Evolutionary conservation across 2,888 invertebrate species (phyloP).

Genomic region (Thyatira batis): DNA sequence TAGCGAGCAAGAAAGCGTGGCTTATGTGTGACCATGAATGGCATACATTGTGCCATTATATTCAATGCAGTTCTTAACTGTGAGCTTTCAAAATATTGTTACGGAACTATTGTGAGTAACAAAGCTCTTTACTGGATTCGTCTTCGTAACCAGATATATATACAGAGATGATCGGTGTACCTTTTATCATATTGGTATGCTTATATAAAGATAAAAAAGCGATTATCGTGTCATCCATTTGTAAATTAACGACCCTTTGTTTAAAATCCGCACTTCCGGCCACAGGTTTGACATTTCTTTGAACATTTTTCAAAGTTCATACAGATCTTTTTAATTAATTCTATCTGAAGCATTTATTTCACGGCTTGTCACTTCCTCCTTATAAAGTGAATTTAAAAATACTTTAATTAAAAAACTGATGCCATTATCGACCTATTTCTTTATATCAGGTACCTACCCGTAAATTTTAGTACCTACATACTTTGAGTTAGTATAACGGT

Average conservation of each 20-base stretch:
- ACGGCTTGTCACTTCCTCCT: too few species aligned
- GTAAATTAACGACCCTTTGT: background rate
- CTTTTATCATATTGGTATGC: slow-evolving; percentile 13
- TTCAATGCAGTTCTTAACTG: slow-evolving; percentile 49
- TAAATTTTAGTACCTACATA: too few species aligned
- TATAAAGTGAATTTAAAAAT: too few species aligned
- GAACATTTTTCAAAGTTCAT: background rate
- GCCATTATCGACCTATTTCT: too few species aligned
- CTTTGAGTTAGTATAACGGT: too few species aligned
- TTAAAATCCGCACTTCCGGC: background rate
- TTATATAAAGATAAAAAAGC: background rate
- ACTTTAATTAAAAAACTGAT: too few species aligned
- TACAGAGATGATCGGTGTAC: slow-evolving; percentile 19
- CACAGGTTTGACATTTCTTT: background rate
- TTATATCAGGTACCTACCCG: too few species aligned
- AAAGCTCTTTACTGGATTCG: slow-evolving; percentile 36
- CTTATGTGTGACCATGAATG: slow-evolving; percentile 44
- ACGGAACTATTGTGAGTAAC: slow-evolving; percentile 47
- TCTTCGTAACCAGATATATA: slow-evolving; percentile 8
- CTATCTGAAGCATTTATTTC: too few species aligned
- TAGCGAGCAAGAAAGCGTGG: slow-evolving; percentile 35
- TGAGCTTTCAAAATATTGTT: slow-evolving; percentile 65
- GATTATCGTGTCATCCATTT: background rate
- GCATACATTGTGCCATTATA: slow-evolving; percentile 41
- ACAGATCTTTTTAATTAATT: background rate